Evolutionary conservation across 2,797 vertebrate species (phyloP), one percentile per base, ranked within the genome.

Genomic region (Heteromormyrus szaboi): DNA sequence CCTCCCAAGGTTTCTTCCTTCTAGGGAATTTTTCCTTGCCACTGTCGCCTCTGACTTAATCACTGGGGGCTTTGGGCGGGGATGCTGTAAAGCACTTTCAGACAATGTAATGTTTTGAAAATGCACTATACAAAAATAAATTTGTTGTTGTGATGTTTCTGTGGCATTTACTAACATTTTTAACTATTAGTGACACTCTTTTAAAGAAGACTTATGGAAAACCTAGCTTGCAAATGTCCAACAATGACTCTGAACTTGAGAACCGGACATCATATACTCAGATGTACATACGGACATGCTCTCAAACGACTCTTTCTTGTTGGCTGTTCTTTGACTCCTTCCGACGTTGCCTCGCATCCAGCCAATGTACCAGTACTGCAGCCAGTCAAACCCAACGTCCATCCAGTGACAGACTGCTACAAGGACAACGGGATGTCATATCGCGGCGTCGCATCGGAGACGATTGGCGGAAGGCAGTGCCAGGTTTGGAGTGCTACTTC

Each of bases 391-490:
- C 92, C 95, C 0, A 85, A 95, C 72, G 93, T 94, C 37, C 93
- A 95, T 2, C 94, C 95, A 44, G 93, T 93, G 29, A 95, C 97
- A 0, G 96, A 98, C 25, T 99, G 99, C 90, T 99, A 97, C 19
- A 90, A 91, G 4, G 97, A 89, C 6, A 91, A 96, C 0, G 98
- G 98, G 0, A 86, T 92, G 44, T 94, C 53, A 11, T 99, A 99
- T 56, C 97, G 97, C 3, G 99, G 98, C 2, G 95, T 96, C 8
- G 96, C 95, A 0, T 97, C 98, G 41, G 94, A 96, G 91, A 99
- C 98, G 0, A 4, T 96, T 91, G 95, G 97, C 17, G 99, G 98
- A 19, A 99, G 97, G 93, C 98, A 95, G 91, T 99, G 99, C 76
- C 99, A 99, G 76, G 87, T 92, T 76, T 99, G 98, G 99, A 95